Percentiles rank a stretch among this genome's conserved stretches.
phyloP scores from a whole-genome alignment of 2,113 vertebrate genomes.

The Sula dactylatra region DNA sequence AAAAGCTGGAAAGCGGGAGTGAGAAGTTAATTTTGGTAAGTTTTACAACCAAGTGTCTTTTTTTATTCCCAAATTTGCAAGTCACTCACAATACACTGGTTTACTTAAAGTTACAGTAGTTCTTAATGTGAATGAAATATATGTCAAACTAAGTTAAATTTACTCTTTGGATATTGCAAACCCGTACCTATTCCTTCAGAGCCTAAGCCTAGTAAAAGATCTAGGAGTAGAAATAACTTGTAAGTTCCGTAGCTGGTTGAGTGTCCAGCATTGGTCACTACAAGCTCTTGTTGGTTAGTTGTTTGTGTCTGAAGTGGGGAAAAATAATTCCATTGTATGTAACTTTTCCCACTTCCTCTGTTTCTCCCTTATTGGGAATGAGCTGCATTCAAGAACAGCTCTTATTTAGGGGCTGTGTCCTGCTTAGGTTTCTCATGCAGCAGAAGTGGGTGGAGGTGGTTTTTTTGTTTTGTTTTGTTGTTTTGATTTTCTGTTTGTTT shows the following conservation, averaged over 20 bases:
- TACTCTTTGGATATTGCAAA: background rate
- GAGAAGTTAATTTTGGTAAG: background rate
- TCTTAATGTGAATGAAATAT: background rate
- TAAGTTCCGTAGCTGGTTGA: background rate
- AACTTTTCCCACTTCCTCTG: background rate
- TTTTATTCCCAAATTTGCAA: background rate
- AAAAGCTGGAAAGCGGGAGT: background rate
- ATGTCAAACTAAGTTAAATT: background rate
- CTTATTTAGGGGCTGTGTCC: background rate
- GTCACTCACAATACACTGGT: accelerated
- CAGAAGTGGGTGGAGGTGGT: background rate
- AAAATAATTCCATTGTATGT: background rate
- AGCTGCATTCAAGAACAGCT: background rate
- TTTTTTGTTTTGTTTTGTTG: background rate
- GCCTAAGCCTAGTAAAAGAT: background rate
- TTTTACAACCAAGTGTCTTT: background rate
- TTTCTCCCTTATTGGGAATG: background rate
- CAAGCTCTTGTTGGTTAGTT: background rate
- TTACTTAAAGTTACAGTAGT: background rate
- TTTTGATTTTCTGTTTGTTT: background rate
- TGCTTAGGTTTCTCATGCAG: background rate
- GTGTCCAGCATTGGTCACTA: background rate
- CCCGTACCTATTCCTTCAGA: background rate
- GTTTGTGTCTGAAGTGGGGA: background rate
- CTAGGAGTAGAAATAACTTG: background rate